phyloP scores from a whole-genome alignment of 2,797 vertebrate genomes.

The Trichosurus vulpecula region DNA sequence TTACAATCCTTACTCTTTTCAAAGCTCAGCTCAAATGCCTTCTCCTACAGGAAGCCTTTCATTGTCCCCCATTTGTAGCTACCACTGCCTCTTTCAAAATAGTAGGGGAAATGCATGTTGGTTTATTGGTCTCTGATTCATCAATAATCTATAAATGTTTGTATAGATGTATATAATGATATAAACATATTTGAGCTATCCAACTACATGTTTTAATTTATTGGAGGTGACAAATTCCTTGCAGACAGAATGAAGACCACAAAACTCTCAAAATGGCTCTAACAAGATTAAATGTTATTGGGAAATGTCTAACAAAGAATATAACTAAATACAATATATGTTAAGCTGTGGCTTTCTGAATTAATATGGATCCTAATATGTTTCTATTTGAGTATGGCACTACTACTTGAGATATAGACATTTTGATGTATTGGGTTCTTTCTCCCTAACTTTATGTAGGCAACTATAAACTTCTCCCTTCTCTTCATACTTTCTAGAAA shows the following conservation, averaged over 20 bases:
- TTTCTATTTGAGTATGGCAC: not conserved
- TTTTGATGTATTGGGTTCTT: not conserved
- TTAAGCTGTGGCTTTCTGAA: not conserved
- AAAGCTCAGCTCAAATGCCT: not conserved
- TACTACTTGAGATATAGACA: not conserved
- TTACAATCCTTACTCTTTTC: not conserved
- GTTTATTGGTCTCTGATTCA: not conserved
- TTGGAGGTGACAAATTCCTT: not conserved
- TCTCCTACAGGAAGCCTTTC: not conserved
- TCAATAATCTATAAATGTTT: not conserved
- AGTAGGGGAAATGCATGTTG: not conserved
- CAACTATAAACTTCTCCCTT: not conserved
- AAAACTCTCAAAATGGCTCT: not conserved
- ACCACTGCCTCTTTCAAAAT: not conserved
- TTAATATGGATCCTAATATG: not conserved
- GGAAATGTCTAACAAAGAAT: not conserved
- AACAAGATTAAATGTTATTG: not conserved
- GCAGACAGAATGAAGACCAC: not conserved
- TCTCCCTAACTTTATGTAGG: not conserved
- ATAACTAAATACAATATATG: not conserved
- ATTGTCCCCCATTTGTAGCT: not conserved
- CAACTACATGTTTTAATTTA: not conserved
- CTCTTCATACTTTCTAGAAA: not conserved
- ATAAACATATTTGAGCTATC: not conserved
- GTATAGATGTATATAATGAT: not conserved